Base-by-base conservation (phyloP, 2,888 invertebrate species). In the Mythimna vitellina region DNA sequence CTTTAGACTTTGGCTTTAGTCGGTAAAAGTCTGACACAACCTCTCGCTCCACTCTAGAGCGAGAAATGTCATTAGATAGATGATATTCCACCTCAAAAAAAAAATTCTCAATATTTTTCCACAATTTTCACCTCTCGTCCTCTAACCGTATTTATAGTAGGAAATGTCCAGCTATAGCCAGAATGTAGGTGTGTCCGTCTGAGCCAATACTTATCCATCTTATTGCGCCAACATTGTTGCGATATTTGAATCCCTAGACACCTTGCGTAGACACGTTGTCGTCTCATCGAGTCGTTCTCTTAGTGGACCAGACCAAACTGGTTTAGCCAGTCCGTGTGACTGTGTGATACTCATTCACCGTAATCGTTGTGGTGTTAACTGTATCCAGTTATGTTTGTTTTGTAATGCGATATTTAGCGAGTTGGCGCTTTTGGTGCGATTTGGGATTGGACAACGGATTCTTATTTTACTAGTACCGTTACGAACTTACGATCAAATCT, bases 191-290 rank as follows among this genome's bases (percentile, higher is more conserved):
- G 65, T 65, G 62, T 70, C 64, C 10, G n/a, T 56, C 64, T 62
- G 62, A 12, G 53, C 65, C 62, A 72, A 60, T 54, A 53, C 53
- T 53, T 62, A 62, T 51, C 35, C 25, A 14, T 29, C 22, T 29
- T 38, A 65, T 81, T 81, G 71, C 71, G 32, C 35, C 56, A 70
- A 38, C 66, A 56, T 32, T 53, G 66, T 64, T 79, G 66, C 66
- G 56, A 77, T 81, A 79, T 81, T 76, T 57, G 56, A 71, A 77
- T 71, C 82, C 76, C 53, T 60, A 80, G 73, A 81, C 82, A 69
- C 65, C 65, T 78, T 58, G 56, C 53, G 78, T 57, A 80, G 82
- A 80, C 80, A 56, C 54, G 25, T 46, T 38, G 60, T 67, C 62
- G 79, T 79, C 81, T 8, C 8, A 3, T 51, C 8, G 20, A 51